Evolutionary conservation across 2,797 vertebrate species (phyloP).

Genomic region (Coluber constrictor): DNA sequence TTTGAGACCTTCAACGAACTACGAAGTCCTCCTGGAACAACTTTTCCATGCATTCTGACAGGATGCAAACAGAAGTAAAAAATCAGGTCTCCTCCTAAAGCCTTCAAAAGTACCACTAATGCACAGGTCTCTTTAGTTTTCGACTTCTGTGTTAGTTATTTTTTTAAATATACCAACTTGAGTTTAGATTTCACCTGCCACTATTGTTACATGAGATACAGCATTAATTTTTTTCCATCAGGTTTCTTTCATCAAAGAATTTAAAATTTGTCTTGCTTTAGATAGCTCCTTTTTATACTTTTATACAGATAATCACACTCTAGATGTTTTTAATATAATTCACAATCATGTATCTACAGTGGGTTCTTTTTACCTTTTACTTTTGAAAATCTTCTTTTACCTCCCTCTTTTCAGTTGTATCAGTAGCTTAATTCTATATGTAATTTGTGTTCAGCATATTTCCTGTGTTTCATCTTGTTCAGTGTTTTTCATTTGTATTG

Average conservation of each 20-base stretch:
- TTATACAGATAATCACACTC: slow-evolving; percentile 43
- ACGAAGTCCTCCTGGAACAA: background rate
- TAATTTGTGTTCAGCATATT: slow-evolving; percentile 63
- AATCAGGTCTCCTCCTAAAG: slow-evolving; percentile 44
- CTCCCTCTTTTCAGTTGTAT: slow-evolving; percentile 57
- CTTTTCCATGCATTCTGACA: background rate
- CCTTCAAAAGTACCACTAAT: background rate
- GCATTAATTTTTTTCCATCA: background rate
- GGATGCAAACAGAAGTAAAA: background rate
- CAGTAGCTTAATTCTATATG: slow-evolving; percentile 63
- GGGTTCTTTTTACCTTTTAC: slow-evolving; percentile 32
- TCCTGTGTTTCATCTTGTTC: slow-evolving; percentile 61
- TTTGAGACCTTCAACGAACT: background rate
- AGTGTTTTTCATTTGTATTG: slow-evolving; percentile 53
- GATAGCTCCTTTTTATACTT: slow-evolving; percentile 52
- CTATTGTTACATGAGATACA: slow-evolving; percentile 53
- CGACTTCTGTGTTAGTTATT: slow-evolving; percentile 14
- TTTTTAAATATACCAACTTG: slow-evolving; percentile 33
- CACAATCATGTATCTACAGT: slow-evolving; percentile 51
- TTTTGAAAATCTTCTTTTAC: slow-evolving; percentile 48
- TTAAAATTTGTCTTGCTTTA: slow-evolving; percentile 64
- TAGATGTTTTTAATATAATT: slow-evolving; percentile 59
- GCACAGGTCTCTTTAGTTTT: background rate
- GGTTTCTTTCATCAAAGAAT: slow-evolving; percentile 38
- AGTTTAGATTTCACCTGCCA: slow-evolving; percentile 44